Evolutionary conservation across 2,888 invertebrate genomes (phyloP).

Genomic region (Tolmerus cingulatus): DNA sequence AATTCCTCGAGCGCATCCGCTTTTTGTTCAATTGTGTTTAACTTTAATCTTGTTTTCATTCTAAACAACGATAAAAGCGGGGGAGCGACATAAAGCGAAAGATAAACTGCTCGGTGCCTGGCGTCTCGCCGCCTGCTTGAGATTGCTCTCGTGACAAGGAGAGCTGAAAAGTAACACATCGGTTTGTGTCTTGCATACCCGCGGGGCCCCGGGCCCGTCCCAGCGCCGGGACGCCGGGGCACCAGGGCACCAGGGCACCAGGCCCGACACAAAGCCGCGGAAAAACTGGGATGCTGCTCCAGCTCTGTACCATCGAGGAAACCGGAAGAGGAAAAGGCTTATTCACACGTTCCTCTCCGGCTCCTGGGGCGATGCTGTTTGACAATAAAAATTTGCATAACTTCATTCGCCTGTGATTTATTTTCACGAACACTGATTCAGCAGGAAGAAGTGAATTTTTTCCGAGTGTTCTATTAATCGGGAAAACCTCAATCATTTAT

Average conservation of each 20-base stretch:
- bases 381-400: conserved; percentile 36
- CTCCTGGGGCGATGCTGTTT: conserved; percentile 32
- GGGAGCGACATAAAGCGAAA: conserved; percentile 23
- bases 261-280: background rate
- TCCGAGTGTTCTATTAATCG: background rate
- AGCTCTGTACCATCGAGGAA: background rate
- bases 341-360: conserved; percentile 30
- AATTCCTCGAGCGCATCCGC: conserved; percentile 43
- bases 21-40: conserved; percentile 44
- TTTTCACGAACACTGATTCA: conserved; percentile 32
- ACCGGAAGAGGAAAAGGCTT: conserved; percentile 30
- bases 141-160: conserved; percentile 26
- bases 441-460: background rate
- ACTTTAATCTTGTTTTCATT: conserved; percentile 43
- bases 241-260: background rate
- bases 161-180: conserved; percentile 35
- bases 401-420: conserved; percentile 36
- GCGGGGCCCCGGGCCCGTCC: background rate
- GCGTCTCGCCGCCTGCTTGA: conserved; percentile 4
- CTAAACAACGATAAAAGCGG: conserved; percentile 37
- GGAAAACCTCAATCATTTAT: background rate
- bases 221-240: background rate
- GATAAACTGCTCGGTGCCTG: conserved; percentile 37
- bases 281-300: background rate
- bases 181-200: conserved; percentile 24